phyloP scores from a whole-genome alignment of 2,797 vertebrate species.

The Enteromius viviparus region DNA sequence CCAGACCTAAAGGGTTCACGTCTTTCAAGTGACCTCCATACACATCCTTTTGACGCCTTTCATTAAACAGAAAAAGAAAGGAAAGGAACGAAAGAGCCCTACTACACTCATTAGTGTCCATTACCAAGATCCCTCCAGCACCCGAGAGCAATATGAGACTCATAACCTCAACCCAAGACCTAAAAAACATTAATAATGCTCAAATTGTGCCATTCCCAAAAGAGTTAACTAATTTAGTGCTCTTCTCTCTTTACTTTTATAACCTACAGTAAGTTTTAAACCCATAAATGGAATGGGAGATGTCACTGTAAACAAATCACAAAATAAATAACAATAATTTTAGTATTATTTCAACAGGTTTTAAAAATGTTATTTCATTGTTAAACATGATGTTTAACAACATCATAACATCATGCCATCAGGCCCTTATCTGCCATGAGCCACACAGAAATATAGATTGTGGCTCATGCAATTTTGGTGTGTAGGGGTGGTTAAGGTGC shows the following conservation, averaged over 20 bases:
- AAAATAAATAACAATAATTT: conserved; percentile 3
- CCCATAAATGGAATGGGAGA: not conserved
- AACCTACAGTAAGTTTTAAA: not conserved
- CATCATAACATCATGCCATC: too few species aligned
- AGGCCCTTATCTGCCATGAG: not conserved
- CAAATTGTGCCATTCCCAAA: conserved; percentile 11
- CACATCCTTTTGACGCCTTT: conserved; percentile 43
- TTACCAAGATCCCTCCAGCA: conserved; percentile 49
- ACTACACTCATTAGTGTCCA: conserved; percentile 57
- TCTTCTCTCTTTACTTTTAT: not conserved
- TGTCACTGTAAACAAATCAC: conserved; percentile 1
- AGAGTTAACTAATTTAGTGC: not conserved
- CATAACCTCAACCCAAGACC: conserved; percentile 13
- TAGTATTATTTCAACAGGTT: not conserved
- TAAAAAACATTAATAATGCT: conserved; percentile 38
- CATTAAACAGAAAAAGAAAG: conserved; percentile 31
- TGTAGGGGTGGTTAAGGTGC: not conserved
- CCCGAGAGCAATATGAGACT: conserved; percentile 13
- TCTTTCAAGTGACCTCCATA: conserved; percentile 56
- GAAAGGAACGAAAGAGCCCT: conserved; percentile 46
- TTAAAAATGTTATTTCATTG: not conserved
- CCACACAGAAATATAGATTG: not conserved
- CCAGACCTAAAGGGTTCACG: conserved; percentile 48
- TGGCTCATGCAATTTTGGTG: not conserved
- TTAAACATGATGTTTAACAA: not conserved